Conservation (phyloP, 1,140 invertebrate species). For the Drosophila sucinea region DNA sequence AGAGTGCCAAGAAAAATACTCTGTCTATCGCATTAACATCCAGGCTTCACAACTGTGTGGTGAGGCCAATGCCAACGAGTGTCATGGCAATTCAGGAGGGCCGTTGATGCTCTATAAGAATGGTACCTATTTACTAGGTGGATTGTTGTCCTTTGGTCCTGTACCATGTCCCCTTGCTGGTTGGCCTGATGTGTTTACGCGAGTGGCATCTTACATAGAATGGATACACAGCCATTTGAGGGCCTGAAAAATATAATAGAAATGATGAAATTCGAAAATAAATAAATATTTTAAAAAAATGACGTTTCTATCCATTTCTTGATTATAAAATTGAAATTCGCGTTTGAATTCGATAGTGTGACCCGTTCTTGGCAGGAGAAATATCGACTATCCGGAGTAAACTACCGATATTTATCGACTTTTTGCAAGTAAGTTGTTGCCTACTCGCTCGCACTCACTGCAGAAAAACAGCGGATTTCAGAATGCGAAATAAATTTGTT, state of each 20-base stretch:
- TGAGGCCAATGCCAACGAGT: slow-evolving; percentile 37
- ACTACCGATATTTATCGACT: too few species aligned
- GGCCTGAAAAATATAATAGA: slow-evolving; percentile 15
- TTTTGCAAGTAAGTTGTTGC: too few species aligned
- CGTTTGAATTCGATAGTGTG: too few species aligned
- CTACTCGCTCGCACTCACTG: too few species aligned
- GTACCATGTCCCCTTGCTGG: slow-evolving; percentile 87
- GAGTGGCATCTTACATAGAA: slow-evolving; percentile 83
- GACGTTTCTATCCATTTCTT: not conserved
- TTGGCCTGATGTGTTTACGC: slow-evolving; percentile 91
- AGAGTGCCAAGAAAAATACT: slow-evolving; percentile 57
- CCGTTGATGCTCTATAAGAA: slow-evolving; percentile 83
- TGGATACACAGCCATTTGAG: slow-evolving; percentile 58
- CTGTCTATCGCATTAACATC: slow-evolving; percentile 24
- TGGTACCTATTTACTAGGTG: slow-evolving; percentile 83
- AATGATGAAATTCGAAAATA: too few species aligned
- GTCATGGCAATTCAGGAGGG: slow-evolving; percentile 85
- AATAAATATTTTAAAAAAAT: too few species aligned
- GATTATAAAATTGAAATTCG: too few species aligned
- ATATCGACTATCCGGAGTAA: too few species aligned
- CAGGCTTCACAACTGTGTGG: slow-evolving; percentile 56
- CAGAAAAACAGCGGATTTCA: too few species aligned
- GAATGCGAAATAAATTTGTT: too few species aligned
- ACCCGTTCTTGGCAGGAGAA: too few species aligned
- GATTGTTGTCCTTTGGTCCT: slow-evolving; percentile 90